phyloP scores from a whole-genome alignment of 2,888 invertebrate genomes.

The Macaria notata region DNA sequence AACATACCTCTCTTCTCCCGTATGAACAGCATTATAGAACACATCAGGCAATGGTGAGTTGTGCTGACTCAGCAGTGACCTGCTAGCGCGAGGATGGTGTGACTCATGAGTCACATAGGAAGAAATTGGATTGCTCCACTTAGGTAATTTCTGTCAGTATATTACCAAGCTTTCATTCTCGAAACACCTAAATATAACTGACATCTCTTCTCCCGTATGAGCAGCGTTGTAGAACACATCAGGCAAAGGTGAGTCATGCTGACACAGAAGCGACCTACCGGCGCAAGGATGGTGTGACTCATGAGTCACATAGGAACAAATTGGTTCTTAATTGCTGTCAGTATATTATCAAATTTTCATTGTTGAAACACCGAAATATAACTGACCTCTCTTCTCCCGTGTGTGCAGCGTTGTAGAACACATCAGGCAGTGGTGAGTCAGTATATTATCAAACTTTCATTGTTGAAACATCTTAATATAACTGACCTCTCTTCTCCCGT shows the following conservation, averaged over 20 bases:
- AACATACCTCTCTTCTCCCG: conserved; percentile 64
- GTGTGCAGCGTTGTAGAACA: conserved; percentile 70
- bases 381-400: conserved; percentile 66
- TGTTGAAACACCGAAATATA: no score
- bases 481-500: conserved; percentile 66
- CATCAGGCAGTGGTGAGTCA: conserved; percentile 72
- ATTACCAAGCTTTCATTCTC: no score
- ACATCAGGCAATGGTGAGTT: conserved; percentile 73
- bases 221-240: conserved; percentile 74
- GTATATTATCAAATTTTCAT: no score
- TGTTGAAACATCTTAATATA: no score
- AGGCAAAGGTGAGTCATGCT: conserved; percentile 70
- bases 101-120: conserved; percentile 74
- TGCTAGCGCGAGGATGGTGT: conserved; percentile 72
- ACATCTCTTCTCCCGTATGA: conserved; percentile 70
- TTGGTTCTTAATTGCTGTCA: conserved; percentile 36
- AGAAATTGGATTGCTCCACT: no score
- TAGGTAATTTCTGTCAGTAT: no score
- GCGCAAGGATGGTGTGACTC: conserved; percentile 73
- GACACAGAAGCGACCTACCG: conserved; percentile 72
- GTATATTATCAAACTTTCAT: no score
- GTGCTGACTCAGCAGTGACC: conserved; percentile 72
- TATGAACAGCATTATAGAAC: conserved; percentile 69
- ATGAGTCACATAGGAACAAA: conserved; percentile 65
- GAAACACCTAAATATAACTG: neutral